Conservation (phyloP, 2,113 vertebrate species). For the Gambusia affinis region DNA sequence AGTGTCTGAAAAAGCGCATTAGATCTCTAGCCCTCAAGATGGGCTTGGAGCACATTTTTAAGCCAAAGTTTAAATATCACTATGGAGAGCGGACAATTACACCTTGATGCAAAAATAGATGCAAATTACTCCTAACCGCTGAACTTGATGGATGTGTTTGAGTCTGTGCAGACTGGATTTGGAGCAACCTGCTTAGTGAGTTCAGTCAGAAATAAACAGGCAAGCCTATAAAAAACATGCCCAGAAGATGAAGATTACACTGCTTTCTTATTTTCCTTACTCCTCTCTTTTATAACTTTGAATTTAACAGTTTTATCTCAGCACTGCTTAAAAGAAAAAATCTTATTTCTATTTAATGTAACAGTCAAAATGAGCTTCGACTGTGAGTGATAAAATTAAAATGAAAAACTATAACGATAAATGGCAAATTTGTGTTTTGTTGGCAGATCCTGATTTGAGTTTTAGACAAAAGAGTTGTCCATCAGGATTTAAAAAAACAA, state of each 20-base stretch:
- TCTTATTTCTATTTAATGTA: neutral
- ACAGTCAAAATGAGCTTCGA: neutral
- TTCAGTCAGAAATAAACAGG: no score
- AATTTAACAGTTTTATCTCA: neutral
- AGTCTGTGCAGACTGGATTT: neutral
- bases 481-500: conserved; percentile 25
- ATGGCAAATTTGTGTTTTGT: neutral
- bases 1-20: no score
- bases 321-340: neutral
- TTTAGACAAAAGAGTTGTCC: conserved; percentile 1
- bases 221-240: neutral
- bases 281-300: neutral
- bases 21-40: no score
- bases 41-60: no score
- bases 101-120: no score
- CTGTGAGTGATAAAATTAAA: neutral
- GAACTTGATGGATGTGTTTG: neutral
- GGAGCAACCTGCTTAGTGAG: neutral
- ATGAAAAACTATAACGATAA: neutral
- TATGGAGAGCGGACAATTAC: no score
- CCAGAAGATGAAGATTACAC: neutral
- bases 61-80: no score
- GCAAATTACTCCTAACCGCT: neutral
- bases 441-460: neutral
- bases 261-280: neutral